A percentile compares a stretch with the other conserved stretches of the same genome.
Evolutionary conservation across 2,888 invertebrate genomes (phyloP).

Genomic region (Labia minor): DNA sequence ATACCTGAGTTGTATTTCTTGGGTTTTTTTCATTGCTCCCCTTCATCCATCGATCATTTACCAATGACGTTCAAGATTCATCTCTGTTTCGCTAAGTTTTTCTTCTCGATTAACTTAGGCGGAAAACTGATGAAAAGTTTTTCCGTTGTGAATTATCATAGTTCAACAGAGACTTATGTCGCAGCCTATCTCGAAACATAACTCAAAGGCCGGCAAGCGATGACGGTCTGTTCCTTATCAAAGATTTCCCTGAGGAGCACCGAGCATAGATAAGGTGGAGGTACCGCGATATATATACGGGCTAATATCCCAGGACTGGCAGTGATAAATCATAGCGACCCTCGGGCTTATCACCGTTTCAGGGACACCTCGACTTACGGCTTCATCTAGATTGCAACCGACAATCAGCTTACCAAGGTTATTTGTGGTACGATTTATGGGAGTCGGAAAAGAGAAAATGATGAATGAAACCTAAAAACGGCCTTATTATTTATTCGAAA

Average conservation of each 20-base stretch:
- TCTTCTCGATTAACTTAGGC: neutral
- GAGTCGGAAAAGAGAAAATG: too few relatives aligned
- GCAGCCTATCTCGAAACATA: neutral
- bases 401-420: neutral
- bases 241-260: neutral
- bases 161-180: neutral
- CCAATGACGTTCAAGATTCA: neutral
- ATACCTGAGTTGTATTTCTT: neutral
- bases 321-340: slow-evolving; percentile 9
- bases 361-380: neutral
- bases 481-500: too few relatives aligned
- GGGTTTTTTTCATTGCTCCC: too few relatives aligned
- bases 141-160: neutral
- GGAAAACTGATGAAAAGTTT: neutral
- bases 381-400: neutral
- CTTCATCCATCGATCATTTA: neutral
- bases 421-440: too few relatives aligned
- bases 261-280: neutral
- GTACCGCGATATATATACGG: neutral
- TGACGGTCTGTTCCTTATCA: neutral
- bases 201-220: neutral
- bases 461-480: too few relatives aligned
- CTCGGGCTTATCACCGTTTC: neutral
- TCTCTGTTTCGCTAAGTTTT: slow-evolving; percentile 1
- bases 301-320: slow-evolving; percentile 4